Evolutionary conservation across 2,113 vertebrate genomes (phyloP).

Genomic region (Zosterops japonicus): DNA sequence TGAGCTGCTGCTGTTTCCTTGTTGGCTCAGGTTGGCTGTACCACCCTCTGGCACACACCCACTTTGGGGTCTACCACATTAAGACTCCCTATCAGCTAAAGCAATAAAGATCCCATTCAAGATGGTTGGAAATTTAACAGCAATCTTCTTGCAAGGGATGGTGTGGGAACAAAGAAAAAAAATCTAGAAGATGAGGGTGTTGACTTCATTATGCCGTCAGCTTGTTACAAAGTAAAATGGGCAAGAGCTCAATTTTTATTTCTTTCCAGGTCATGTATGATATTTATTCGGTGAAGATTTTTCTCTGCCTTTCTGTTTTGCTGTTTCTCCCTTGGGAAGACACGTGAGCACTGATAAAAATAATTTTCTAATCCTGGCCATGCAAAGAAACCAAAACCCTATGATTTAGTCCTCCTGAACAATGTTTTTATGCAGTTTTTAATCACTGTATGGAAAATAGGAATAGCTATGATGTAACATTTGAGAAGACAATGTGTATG

Average conservation of each 20-base stretch:
- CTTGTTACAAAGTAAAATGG: background rate
- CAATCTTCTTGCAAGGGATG: background rate
- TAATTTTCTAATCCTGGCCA: background rate
- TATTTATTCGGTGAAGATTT: background rate
- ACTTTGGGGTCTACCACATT: background rate
- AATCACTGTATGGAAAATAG: background rate
- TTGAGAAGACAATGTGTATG: background rate
- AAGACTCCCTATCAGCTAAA: background rate
- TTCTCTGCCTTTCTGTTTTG: background rate
- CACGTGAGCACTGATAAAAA: background rate
- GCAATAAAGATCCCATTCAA: background rate
- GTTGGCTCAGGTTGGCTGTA: background rate
- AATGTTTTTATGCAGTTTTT: background rate
- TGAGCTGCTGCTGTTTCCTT: background rate
- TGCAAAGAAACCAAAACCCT: background rate
- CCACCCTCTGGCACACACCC: background rate
- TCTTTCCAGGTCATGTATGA: background rate
- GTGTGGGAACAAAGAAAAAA: background rate
- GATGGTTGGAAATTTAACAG: background rate
- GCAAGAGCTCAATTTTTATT: background rate
- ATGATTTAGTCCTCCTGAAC: background rate
- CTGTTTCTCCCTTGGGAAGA: background rate
- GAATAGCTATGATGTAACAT: background rate
- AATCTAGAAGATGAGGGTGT: background rate
- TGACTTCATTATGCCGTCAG: background rate